Evolutionary conservation across 2,888 invertebrate genomes (phyloP).

Genomic region (Drosophila subsilvestris): DNA sequence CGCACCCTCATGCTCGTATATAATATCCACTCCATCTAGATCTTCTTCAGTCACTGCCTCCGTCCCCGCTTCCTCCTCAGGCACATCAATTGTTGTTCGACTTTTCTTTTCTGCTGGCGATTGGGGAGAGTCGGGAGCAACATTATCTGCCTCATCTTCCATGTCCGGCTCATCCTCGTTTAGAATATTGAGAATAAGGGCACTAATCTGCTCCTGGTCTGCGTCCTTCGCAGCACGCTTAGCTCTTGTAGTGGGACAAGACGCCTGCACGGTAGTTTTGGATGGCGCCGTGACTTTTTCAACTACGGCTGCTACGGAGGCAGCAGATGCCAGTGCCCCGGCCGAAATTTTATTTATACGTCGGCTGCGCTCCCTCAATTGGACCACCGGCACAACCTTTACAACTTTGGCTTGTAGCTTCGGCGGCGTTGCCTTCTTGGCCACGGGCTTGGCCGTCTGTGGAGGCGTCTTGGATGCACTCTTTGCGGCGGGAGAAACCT

Average conservation of each 20-base stretch:
- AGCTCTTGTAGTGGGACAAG: background rate
- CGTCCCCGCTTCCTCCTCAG: background rate
- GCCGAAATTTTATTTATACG: background rate
- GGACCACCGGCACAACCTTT: background rate
- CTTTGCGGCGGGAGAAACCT: background rate
- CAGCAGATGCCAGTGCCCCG: background rate
- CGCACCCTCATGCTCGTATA: slow-evolving; percentile 36
- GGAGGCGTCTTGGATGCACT: background rate
- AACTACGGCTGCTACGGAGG: background rate
- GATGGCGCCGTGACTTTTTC: background rate
- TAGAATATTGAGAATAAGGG: slow-evolving; percentile 58
- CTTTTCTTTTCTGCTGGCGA: background rate
- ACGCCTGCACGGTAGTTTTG: background rate
- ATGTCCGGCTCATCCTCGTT: slow-evolving; percentile 44
- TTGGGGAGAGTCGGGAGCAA: background rate
- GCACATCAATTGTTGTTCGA: background rate
- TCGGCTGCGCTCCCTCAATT: slow-evolving; percentile 1
- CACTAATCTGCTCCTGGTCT: slow-evolving; percentile 58
- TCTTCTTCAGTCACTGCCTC: slow-evolving; percentile 33
- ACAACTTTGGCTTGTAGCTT: background rate
- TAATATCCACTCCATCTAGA: slow-evolving; percentile 21
- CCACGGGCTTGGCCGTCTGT: background rate
- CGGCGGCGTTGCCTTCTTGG: background rate
- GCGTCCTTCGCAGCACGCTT: slow-evolving; percentile 15
- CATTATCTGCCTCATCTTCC: slow-evolving; percentile 12